Evolutionary conservation across 92 coral and sea anemone species (phyloP).

Genomic region (Porites lobata): DNA sequence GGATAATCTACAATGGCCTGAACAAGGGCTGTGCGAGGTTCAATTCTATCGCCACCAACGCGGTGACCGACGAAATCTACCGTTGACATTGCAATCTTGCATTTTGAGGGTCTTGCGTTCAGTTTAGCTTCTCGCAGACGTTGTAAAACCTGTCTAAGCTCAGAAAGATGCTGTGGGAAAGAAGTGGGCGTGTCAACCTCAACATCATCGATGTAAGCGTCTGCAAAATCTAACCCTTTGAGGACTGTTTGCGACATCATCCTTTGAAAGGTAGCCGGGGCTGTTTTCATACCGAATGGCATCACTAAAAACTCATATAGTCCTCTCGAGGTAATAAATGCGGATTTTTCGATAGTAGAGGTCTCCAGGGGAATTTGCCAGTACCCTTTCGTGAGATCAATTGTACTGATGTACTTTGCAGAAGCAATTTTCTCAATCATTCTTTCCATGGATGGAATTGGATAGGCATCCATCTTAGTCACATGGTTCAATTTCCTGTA

Average conservation of each 20-base stretch:
- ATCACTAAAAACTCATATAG: too few species aligned
- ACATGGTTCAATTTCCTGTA: conserved; percentile 46
- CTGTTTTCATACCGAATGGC: too few species aligned
- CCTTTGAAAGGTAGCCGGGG: conserved; percentile 73
- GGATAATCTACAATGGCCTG: conserved; percentile 40
- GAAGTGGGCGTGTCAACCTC: conserved; percentile 35
- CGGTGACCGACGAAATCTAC: conserved; percentile 63
- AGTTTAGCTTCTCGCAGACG: conserved; percentile 42
- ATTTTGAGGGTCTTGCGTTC: conserved; percentile 63
- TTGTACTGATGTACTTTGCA: conserved; percentile 24
- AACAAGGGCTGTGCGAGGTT: conserved; percentile 46
- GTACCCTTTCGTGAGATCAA: conserved; percentile 40
- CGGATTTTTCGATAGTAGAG: too few species aligned
- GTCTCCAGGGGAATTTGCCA: conserved; percentile 46
- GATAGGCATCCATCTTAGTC: conserved; percentile 49
- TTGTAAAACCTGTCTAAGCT: conserved; percentile 33
- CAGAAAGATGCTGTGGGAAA: conserved; percentile 43
- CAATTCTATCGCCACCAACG: conserved; percentile 46
- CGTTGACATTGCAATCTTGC: conserved; percentile 44
- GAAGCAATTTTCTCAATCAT: conserved; percentile 11
- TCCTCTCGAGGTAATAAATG: too few species aligned
- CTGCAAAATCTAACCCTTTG: conserved; percentile 52
- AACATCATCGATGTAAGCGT: conserved; percentile 72
- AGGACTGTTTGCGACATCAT: conserved; percentile 60
- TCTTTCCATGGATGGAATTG: conserved; percentile 41